A percentile compares a stretch with the other conserved stretches of the same genome.
These are phyloP conservation scores for Hyppa rectilinea DNA, from an alignment of 2,888 invertebrate species.

Conservation along the genomic window DNA sequence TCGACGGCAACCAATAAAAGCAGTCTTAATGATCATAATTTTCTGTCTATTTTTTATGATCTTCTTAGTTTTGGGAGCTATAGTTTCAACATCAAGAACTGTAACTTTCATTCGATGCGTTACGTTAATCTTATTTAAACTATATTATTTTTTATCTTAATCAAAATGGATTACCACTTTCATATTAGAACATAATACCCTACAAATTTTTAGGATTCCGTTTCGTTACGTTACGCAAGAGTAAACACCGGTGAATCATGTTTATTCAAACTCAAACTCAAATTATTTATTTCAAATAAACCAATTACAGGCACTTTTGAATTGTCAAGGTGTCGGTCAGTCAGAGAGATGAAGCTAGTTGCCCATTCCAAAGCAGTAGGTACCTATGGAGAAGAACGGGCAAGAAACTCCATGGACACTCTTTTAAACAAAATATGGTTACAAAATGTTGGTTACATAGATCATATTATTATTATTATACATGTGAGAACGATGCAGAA, in stretches of 20 bases:
- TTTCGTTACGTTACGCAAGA: constrained; percentile 12
- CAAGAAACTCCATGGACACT: too few species aligned
- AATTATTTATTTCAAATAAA: too few species aligned
- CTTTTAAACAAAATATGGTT: too few species aligned
- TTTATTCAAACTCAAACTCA: too few species aligned
- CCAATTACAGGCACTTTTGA: too few species aligned
- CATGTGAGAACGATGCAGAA: too few species aligned
- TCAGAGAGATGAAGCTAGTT: too few species aligned
- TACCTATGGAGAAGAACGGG: too few species aligned
- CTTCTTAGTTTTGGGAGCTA: not conserved
- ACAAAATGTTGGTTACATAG: too few species aligned
- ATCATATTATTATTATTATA: too few species aligned
- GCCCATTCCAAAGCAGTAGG: too few species aligned
- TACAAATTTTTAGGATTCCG: constrained; percentile 46
- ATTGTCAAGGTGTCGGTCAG: too few species aligned
- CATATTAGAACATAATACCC: constrained; percentile 28
- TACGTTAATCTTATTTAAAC: constrained; percentile 20
- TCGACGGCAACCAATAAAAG: not conserved
- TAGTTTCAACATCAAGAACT: constrained; percentile 14
- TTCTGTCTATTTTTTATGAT: not conserved
- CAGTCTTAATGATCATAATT: not conserved
- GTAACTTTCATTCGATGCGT: constrained; percentile 31
- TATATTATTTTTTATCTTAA: constrained; percentile 34
- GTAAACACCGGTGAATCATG: constrained; percentile 28
- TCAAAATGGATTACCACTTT: constrained; percentile 54